Evolutionary conservation across 2,888 invertebrate genomes (phyloP).

Genomic region (Eledone cirrhosa): DNA sequence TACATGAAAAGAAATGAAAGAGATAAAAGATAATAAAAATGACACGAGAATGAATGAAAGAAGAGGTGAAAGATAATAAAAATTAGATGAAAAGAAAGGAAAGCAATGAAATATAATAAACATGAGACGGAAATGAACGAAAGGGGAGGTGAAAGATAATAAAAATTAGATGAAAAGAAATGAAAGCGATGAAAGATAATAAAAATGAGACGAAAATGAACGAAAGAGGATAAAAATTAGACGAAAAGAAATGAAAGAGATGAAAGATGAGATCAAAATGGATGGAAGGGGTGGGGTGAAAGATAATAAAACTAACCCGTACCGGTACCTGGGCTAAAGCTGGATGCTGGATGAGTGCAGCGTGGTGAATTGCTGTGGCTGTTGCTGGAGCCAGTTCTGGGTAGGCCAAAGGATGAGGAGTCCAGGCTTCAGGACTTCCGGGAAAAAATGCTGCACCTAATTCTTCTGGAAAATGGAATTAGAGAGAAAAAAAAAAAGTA

Average conservation of each 20-base stretch:
- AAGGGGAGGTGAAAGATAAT: too few species aligned
- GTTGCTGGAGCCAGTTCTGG: slow-evolving; percentile 79
- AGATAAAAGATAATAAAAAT: too few species aligned
- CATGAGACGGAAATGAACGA: too few species aligned
- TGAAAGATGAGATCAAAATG: slow-evolving; percentile 37
- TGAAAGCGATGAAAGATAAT: too few species aligned
- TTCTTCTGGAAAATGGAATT: slow-evolving; percentile 71
- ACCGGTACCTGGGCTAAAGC: slow-evolving; percentile 88
- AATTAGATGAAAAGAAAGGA: too few species aligned
- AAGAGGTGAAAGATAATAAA: too few species aligned
- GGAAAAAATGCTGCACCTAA: slow-evolving; percentile 92
- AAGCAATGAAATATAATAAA: too few species aligned
- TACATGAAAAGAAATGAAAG: too few species aligned
- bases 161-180: too few species aligned
- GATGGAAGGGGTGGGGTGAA: slow-evolving; percentile 30
- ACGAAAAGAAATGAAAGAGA: neutral
- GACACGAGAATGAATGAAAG: too few species aligned
- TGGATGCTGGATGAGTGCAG: slow-evolving; percentile 85
- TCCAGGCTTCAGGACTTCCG: slow-evolving; percentile 91
- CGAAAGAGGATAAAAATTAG: neutral
- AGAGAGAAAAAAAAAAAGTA: too few species aligned
- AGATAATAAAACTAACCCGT: slow-evolving; percentile 51
- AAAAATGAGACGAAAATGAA: too few species aligned
- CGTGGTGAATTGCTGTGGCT: slow-evolving; percentile 68
- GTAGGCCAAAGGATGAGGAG: slow-evolving; percentile 74